Evolutionary conservation across 2,888 invertebrate species (phyloP).

Genomic region (Drosophila maculinotata): DNA sequence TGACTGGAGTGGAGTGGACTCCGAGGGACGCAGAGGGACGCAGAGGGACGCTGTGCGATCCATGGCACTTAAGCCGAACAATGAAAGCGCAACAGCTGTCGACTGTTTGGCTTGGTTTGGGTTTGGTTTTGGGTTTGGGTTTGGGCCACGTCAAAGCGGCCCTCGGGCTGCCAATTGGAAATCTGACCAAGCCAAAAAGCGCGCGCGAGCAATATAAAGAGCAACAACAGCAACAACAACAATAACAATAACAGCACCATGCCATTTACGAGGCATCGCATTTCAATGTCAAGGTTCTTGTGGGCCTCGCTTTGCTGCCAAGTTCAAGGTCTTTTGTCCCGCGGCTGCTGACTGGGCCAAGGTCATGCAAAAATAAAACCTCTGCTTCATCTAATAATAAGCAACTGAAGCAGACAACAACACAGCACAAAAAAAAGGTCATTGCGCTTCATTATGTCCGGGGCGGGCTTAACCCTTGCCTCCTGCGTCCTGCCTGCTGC

Average conservation of each 20-base stretch:
- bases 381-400: slow-evolving; percentile 51
- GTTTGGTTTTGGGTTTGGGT: slow-evolving; percentile 17
- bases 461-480: slow-evolving; percentile 54
- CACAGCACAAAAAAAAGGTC: slow-evolving; percentile 56
- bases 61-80: slow-evolving; percentile 71
- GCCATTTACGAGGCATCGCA: slow-evolving; percentile 27
- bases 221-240: slow-evolving; percentile 13
- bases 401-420: slow-evolving; percentile 18
- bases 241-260: slow-evolving; percentile 4
- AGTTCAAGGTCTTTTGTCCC: slow-evolving; percentile 62
- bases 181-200: slow-evolving; percentile 64
- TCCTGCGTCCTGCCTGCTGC: neutral
- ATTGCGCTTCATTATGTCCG: slow-evolving; percentile 69
- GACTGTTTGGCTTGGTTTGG: slow-evolving; percentile 35
- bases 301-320: slow-evolving; percentile 32
- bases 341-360: slow-evolving; percentile 48
- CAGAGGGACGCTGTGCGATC: slow-evolving; percentile 51
- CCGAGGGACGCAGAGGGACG: slow-evolving; percentile 7
- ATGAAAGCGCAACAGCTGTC: slow-evolving; percentile 66
- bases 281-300: slow-evolving; percentile 70
- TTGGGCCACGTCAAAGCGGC: slow-evolving; percentile 53
- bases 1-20: too few species aligned
- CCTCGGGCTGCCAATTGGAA: slow-evolving; percentile 69
- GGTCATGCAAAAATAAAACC: slow-evolving; percentile 31
- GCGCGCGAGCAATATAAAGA: slow-evolving; percentile 15